Base-by-base conservation (phyloP, 2,888 invertebrate species). In the Rhopalosiphum nymphaeae region DNA sequence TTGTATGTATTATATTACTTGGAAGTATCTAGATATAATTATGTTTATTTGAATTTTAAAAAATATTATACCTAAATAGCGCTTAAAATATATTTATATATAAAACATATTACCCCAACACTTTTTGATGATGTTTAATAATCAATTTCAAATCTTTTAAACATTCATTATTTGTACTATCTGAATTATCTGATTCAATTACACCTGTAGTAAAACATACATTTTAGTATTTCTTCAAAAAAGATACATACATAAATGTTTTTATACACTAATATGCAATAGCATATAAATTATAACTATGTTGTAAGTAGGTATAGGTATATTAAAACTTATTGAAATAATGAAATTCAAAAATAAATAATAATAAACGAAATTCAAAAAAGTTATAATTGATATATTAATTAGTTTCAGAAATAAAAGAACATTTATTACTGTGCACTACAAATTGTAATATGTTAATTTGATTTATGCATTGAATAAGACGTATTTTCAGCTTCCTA, bases 71-170 rank as follows among this genome's bases (percentile, higher is more conserved):
- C 26, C 4, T 25, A n/a, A 36, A n/a, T n/a, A n/a, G 53, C 1
- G 10, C 11, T 88, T 25, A 13, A 56, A 36, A 26, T 57, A 42
- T 57, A 44, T 44, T 57, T 56, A 42, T 42, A 42, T 89, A 3
- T 49, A 53, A 36, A 36, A 53, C 21, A 67, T 78, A 91, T 84
- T 92, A 92, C 91, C 86, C n/a, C 13, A 92, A 61, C 5, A 87
- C 61, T 86, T 57, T 21, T 61, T 87, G 86, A 13, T 92, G 46
- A 13, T 86, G 11, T 3, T 46, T 49, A 25, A 86, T 86, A 16
- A 61, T 36, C 7, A 46, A 87, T 46, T 92, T 92, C 36, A 92
- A 61, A 44, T 87, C 46, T 3, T 61, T n/a, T 25, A 61, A 46
- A 84, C 26, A 16, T 26, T 21, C 36, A 16, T 78, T 21, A 13